Conservation (phyloP, 2,888 invertebrate genomes). For the Hoplodrina blanda region DNA sequence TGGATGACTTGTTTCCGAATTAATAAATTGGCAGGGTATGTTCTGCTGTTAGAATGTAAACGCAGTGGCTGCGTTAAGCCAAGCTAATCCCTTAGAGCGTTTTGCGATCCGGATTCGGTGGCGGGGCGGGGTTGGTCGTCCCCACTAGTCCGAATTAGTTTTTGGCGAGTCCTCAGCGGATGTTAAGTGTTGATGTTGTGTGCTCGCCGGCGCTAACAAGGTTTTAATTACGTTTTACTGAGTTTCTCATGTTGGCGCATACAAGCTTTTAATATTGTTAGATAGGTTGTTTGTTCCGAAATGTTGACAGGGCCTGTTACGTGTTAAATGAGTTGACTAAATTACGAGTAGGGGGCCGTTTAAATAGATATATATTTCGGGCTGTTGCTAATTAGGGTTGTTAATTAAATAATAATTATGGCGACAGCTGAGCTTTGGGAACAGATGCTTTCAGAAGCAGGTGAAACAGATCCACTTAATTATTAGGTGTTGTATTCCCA, state of each 20-base stretch:
- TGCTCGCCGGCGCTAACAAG: constrained; percentile 79
- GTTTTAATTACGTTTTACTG: constrained; percentile 82
- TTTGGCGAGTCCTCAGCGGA: constrained; percentile 79
- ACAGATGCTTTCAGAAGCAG: constrained; percentile 13
- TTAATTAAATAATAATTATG: constrained; percentile 53
- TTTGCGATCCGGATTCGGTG: constrained; percentile 68
- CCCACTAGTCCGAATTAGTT: constrained; percentile 80
- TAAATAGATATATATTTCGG: constrained; percentile 39
- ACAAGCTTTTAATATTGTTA: constrained; percentile 76
- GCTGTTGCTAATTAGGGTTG: constrained; percentile 49
- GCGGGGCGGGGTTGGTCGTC: constrained; percentile 57
- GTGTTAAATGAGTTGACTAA: constrained; percentile 62
- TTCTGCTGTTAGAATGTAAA: constrained; percentile 69
- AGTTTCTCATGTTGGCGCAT: constrained; percentile 72
- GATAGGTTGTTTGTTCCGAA: constrained; percentile 68
- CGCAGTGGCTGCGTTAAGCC: constrained; percentile 68
- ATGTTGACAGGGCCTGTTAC: constrained; percentile 68
- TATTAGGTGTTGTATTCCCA: constrained; percentile 30
- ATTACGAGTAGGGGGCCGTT: constrained; percentile 44
- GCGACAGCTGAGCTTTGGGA: constrained; percentile 31
- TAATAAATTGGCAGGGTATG: constrained; percentile 58
- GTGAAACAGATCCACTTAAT: constrained; percentile 40
- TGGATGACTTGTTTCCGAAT: constrained; percentile 22
- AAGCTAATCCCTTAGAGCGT: constrained; percentile 73
- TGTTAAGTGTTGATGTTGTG: constrained; percentile 80